phyloP scores from a whole-genome alignment of 1,140 invertebrate species.

The Trissolcus basalis region DNA sequence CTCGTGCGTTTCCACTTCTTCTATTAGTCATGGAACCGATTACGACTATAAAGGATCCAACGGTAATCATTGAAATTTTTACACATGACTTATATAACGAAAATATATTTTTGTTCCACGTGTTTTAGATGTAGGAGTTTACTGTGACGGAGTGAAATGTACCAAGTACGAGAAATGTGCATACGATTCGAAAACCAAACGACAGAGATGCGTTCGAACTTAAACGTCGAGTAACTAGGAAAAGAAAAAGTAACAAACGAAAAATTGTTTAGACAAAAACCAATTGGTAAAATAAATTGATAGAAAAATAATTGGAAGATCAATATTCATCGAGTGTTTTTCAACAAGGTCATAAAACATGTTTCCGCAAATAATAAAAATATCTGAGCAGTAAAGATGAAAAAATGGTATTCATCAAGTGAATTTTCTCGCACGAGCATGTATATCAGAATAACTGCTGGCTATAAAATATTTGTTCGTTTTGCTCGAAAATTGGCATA shows the following conservation, averaged over 20 bases:
- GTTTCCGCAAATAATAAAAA: no score
- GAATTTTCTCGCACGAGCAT: no score
- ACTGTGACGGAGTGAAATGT: conserved; percentile 83
- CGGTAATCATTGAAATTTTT: conserved; percentile 21
- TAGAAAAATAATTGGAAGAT: no score
- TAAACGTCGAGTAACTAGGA: conserved; percentile 62
- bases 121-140: conserved; percentile 69
- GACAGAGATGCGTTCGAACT: conserved; percentile 80
- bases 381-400: no score
- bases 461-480: background rate
- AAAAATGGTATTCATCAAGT: no score
- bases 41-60: conserved; percentile 59
- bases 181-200: conserved; percentile 80
- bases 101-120: conserved; percentile 8
- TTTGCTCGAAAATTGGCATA: conserved; percentile 12
- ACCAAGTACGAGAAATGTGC: conserved; percentile 81
- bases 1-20: conserved; percentile 78
- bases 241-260: no score
- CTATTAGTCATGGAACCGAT: conserved; percentile 67
- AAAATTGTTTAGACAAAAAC: no score
- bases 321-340: no score
- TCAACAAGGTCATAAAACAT: no score
- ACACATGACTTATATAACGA: background rate
- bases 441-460: no score
- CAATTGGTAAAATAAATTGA: no score